Percentiles rank a stretch among this genome's conserved stretches.
Evolutionary conservation across 2,888 invertebrate genomes (phyloP).

Genomic region (Dioctria linearis): DNA sequence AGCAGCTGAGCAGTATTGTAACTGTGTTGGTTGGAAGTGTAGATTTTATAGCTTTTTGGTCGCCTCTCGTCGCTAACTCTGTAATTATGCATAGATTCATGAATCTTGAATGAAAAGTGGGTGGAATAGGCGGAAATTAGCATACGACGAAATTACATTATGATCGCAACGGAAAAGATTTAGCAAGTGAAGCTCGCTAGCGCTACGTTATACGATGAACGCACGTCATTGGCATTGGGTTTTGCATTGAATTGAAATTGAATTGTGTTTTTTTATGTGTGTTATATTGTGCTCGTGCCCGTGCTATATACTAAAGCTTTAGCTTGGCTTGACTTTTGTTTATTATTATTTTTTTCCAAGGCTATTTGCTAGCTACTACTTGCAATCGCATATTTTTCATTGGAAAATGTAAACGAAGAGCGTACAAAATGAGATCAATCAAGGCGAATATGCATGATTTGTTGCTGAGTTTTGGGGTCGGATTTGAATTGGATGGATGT

Average conservation of each 20-base stretch:
- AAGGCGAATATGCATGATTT: too few species aligned
- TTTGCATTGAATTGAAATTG: conserved; percentile 12
- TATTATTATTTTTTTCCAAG: conserved; percentile 32
- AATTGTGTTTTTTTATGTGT: too few species aligned
- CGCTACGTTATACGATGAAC: neutral
- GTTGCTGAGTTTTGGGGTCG: too few species aligned
- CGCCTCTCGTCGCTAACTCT: conserved; percentile 60
- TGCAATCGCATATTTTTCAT: neutral
- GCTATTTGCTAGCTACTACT: conserved; percentile 9
- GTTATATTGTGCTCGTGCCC: too few species aligned
- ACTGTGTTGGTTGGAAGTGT: too few species aligned
- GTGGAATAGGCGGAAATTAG: conserved; percentile 47
- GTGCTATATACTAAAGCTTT: too few species aligned
- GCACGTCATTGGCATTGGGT: too few species aligned
- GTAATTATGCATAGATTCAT: conserved; percentile 61
- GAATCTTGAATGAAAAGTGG: conserved; percentile 59
- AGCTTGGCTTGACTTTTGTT: conserved; percentile 12
- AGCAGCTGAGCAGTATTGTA: too few species aligned
- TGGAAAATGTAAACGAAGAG: neutral
- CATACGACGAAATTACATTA: conserved; percentile 40
- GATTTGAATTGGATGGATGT: too few species aligned
- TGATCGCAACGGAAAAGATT: conserved; percentile 39
- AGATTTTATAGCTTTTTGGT: too few species aligned
- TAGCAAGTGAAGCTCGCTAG: neutral
- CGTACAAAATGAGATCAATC: neutral